Evolutionary conservation across 2,888 invertebrate species (phyloP).

Genomic region (Chironomus tentans): DNA sequence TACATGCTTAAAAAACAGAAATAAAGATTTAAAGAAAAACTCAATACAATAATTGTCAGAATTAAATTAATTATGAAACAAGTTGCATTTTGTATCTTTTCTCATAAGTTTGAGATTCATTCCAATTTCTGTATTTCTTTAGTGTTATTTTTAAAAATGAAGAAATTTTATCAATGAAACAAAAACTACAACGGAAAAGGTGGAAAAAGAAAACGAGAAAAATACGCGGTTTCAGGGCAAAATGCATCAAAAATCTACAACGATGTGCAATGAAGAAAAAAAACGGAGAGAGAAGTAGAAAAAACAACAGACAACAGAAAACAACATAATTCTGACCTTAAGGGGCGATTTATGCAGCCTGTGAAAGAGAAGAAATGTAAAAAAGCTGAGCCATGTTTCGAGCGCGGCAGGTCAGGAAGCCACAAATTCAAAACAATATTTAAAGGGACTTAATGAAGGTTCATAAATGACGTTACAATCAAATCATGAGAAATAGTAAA

Average conservation of each 20-base stretch:
- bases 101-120: neutral
- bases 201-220: neutral
- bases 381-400: slow-evolving; percentile 17
- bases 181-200: neutral
- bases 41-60: no score
- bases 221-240: neutral
- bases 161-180: neutral
- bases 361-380: slow-evolving; percentile 2
- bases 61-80: no score
- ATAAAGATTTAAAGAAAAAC: no score
- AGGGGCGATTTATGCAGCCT: slow-evolving; percentile 14
- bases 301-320: slow-evolving; percentile 20
- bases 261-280: neutral
- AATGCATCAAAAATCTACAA: neutral
- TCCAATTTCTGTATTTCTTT: neutral
- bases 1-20: no score
- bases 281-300: neutral
- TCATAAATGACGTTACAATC: slow-evolving; percentile 16
- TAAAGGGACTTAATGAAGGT: slow-evolving; percentile 25
- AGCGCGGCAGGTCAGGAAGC: slow-evolving; percentile 21
- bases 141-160: no score
- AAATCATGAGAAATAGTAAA: neutral
- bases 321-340: slow-evolving; percentile 26
- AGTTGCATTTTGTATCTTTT: no score
- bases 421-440: slow-evolving; percentile 25